phyloP scores from a whole-genome alignment of 2,113 vertebrate species.

The Panurus biarmicus region DNA sequence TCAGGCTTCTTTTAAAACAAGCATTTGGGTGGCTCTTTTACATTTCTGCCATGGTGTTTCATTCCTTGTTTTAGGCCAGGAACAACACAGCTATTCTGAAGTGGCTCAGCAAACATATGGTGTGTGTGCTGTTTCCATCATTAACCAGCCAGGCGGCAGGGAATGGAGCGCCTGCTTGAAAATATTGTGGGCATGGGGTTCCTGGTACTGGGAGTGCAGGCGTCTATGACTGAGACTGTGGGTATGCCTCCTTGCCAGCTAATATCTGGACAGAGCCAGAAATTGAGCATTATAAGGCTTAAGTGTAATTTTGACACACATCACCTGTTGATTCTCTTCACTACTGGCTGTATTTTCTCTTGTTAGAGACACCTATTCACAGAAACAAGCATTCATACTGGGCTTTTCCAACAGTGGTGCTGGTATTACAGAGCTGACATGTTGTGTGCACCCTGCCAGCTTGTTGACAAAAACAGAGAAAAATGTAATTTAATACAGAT shows the following conservation, averaged over 20 bases:
- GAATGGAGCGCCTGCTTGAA: neutral
- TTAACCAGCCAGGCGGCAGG: neutral
- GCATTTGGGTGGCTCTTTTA: neutral
- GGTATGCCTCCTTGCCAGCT: neutral
- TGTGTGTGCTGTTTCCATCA: neutral
- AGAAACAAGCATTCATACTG: neutral
- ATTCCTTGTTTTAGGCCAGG: neutral
- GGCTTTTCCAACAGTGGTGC: neutral
- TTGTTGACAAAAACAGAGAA: conserved; percentile 29
- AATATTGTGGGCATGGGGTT: neutral
- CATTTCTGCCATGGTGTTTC: neutral
- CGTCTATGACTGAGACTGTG: neutral
- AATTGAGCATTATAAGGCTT: neutral
- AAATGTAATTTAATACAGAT: conserved; percentile 16
- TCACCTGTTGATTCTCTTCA: neutral
- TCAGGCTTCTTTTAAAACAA: neutral
- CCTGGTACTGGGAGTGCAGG: neutral
- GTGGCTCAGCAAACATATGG: neutral
- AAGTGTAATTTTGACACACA: neutral
- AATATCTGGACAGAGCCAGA: neutral
- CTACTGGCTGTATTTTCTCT: neutral
- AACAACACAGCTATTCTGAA: neutral
- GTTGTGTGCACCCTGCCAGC: neutral
- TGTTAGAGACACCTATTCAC: neutral
- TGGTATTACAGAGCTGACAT: neutral